Evolutionary conservation across 2,888 invertebrate genomes (phyloP).

Genomic region (Orthosia incerta): DNA sequence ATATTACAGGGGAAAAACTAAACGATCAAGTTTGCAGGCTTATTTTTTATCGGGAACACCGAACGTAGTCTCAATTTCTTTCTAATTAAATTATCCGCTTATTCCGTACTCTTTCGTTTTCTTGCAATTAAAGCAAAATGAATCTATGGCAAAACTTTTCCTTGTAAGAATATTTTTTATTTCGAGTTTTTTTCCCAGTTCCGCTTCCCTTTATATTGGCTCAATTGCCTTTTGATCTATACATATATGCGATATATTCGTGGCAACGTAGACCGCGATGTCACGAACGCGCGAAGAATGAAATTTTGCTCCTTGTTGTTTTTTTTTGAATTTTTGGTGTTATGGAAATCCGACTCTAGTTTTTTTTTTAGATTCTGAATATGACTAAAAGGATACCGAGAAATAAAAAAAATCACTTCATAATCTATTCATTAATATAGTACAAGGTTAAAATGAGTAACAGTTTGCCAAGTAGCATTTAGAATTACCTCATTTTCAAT

Average conservation of each 20-base stretch:
- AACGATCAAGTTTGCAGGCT: conserved; percentile 52
- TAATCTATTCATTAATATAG: background rate
- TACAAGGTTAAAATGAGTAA: background rate
- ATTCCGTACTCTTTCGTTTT: conserved; percentile 61
- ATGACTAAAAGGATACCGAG: background rate
- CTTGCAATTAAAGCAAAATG: conserved; percentile 62
- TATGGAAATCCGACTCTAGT: background rate
- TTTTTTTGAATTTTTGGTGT: background rate
- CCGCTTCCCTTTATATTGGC: conserved; percentile 19
- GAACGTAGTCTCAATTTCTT: conserved; percentile 57
- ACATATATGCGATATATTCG: background rate
- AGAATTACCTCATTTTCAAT: conserved; percentile 14
- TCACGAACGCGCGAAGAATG: conserved; percentile 15
- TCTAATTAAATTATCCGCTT: conserved; percentile 68
- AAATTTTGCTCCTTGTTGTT: conserved; percentile 8
- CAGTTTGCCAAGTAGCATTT: background rate
- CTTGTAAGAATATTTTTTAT: conserved; percentile 44
- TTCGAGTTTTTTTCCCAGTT: conserved; percentile 28
- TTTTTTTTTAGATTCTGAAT: background rate
- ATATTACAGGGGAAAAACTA: conserved; percentile 54
- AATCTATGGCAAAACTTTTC: conserved; percentile 55
- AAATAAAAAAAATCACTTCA: background rate
- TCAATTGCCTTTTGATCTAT: conserved; percentile 46
- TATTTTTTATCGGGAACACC: conserved; percentile 55
- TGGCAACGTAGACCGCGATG: background rate